phyloP scores from a whole-genome alignment of 2,888 invertebrate species.

The Deilephila porcellus region DNA sequence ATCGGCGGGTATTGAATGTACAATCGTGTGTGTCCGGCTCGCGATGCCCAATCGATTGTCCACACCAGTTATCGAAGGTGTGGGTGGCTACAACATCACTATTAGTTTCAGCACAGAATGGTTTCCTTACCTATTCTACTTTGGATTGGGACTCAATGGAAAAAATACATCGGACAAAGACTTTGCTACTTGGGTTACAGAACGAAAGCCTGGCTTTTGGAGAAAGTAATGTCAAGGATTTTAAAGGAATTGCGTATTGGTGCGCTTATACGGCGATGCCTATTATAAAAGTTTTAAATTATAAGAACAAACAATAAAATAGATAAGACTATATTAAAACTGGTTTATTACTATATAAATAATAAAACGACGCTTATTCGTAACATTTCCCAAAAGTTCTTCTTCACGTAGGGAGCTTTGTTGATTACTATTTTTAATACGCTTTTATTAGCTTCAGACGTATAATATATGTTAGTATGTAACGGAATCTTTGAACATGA shows the following conservation, averaged over 20 bases:
- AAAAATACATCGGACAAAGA: constrained; percentile 56
- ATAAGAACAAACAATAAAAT: background rate
- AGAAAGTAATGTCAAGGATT: background rate
- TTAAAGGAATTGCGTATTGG: background rate
- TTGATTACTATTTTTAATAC: too few species aligned
- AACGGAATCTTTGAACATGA: too few species aligned
- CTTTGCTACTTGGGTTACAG: constrained; percentile 50
- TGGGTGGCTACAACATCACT: constrained; percentile 70
- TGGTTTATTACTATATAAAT: constrained; percentile 2
- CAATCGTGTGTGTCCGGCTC: constrained; percentile 66
- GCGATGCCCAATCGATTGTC: constrained; percentile 62
- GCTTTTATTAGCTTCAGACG: too few species aligned
- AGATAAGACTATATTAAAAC: background rate
- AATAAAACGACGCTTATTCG: background rate
- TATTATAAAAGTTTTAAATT: too few species aligned
- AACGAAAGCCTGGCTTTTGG: constrained; percentile 51
- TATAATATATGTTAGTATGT: too few species aligned
- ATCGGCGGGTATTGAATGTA: constrained; percentile 69
- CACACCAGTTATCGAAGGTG: constrained; percentile 57
- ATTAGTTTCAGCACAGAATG: constrained; percentile 58
- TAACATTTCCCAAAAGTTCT: too few species aligned
- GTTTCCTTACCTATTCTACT: constrained; percentile 67
- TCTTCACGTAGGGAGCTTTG: too few species aligned
- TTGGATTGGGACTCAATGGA: constrained; percentile 62
- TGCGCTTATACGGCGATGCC: background rate